Evolutionary conservation across 2,797 vertebrate genomes (phyloP), one percentile per base, ranked within the genome.

Genomic region (Oreonectes daqikongensis): DNA sequence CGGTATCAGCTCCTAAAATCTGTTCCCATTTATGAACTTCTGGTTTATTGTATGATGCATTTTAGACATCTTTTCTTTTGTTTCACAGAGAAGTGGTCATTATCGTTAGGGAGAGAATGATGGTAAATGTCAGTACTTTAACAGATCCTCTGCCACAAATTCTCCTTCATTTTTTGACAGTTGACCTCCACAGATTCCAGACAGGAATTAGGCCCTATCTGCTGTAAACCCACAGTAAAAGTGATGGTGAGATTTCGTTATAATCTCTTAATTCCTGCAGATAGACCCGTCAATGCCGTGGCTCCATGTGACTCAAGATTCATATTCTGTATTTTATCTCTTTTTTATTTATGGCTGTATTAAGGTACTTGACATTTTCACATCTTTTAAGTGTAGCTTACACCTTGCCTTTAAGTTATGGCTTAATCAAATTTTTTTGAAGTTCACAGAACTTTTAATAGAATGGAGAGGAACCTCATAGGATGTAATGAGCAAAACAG

Each of bases 241-340:
- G 71, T 64, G 73, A 59, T 61, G 78, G 70, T 42, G 38, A 75
- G 80, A 77, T 85, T 82, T 80, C 15, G 11, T 30, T 67, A 46
- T 84, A 83, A 82, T 85, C 84, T 79, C 64, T 82, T 86, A 87
- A 85, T 81, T 78, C 77, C 60, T 32, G 30, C 38, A 81, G 75
- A 81, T 84, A 70, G 78, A 75, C 75, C 59, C 38, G 46, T 75
- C 75, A 63, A 59, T 72, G 71, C 46, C 76, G 52, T n/a, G 15
- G 57, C 64, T 50, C 69, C 77, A 68, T 81, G 52, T 30, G 61
- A 78, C 76, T 60, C 52, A 40, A 67, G 77, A 74, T 80, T 84
- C 28, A 72, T 69, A 73, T 42, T 48, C 74, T 78, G 65, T 67
- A 75, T 81, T 81, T 59, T 55, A 64, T 78, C 74, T 73, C n/a